Evolutionary conservation across 2,113 vertebrate species (phyloP).

Genomic region (Dicerorhinus sumatrensis): DNA sequence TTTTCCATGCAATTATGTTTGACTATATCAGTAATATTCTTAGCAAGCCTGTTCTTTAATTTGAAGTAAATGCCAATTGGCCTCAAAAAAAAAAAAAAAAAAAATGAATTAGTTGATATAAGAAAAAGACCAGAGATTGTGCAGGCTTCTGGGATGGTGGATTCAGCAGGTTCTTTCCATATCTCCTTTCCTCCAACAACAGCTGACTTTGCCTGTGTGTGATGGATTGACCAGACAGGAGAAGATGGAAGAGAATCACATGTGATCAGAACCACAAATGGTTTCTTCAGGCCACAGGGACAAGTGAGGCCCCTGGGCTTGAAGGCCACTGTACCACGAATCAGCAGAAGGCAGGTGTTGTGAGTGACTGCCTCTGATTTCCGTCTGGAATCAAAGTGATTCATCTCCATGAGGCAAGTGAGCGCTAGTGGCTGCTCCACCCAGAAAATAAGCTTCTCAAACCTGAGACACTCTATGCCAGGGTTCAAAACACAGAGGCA

Average conservation of each 20-base stretch:
- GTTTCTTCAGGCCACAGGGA: neutral
- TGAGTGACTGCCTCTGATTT: neutral
- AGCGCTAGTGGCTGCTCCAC: neutral
- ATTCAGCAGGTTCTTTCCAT: neutral
- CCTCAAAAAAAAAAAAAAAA: neutral
- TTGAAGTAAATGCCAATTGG: neutral
- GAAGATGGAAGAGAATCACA: neutral
- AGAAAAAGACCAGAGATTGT: neutral
- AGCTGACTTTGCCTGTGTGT: neutral
- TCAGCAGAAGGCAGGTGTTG: neutral
- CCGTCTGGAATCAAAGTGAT: neutral
- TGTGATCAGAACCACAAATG: neutral
- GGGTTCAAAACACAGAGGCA: neutral
- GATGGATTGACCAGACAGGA: constrained; percentile 9
- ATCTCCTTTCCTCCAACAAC: neutral
- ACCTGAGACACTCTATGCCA: neutral
- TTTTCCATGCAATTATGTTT: neutral
- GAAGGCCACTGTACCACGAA: neutral
- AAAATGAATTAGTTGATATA: neutral
- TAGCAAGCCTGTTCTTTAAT: neutral
- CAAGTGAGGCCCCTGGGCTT: neutral
- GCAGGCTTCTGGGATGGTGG: neutral
- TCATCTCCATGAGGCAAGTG: neutral
- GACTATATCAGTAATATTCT: neutral
- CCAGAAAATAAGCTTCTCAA: constrained; percentile 49